Base-by-base conservation (phyloP, 2,888 invertebrate species). In the Lagria hirta region DNA sequence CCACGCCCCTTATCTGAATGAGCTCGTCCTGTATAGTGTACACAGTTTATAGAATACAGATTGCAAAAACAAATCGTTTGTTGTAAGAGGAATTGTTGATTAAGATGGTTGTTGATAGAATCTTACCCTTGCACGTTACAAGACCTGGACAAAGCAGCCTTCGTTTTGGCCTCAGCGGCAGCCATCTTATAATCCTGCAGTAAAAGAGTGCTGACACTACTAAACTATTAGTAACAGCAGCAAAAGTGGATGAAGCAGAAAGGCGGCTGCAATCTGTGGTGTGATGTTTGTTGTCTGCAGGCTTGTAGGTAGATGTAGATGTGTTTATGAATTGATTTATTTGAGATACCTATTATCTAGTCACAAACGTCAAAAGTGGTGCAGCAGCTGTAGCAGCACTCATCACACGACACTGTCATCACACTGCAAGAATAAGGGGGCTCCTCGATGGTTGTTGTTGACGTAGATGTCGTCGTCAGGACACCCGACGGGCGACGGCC, bases 381-480 rank as follows among this genome's bases (percentile, higher is more conserved):
- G 61, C n/a, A n/a, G n/a, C n/a, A n/a, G n/a, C n/a, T n/a, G n/a
- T n/a, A n/a, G n/a, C n/a, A n/a, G n/a, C 62, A 66, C 65, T 61
- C 65, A 65, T 63, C 64, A 63, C 64, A 52, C 20, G 58, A 55
- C 59, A 57, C 61, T 64, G 64, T 66, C 65, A 62, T 65, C 48
- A 48, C 49, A 53, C n/a, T n/a, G n/a, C n/a, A n/a, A n/a, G n/a
- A n/a, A n/a, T n/a, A n/a, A n/a, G n/a, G n/a, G n/a, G n/a, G n/a
- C n/a, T n/a, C n/a, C n/a, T n/a, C n/a, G n/a, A n/a, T n/a, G n/a
- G n/a, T n/a, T n/a, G n/a, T n/a, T n/a, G n/a, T n/a, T n/a, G n/a
- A n/a, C n/a, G n/a, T n/a, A n/a, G n/a, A n/a, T n/a, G n/a, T 60
- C 54, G 62, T 58, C 63, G 66, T 67, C 69, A 67, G 65, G 67